These are phyloP conservation scores for Spongilla lacustris DNA, from an alignment of 37 sponge, comb jelly and placozoan genomes.

Conservation along the genomic window DNA sequence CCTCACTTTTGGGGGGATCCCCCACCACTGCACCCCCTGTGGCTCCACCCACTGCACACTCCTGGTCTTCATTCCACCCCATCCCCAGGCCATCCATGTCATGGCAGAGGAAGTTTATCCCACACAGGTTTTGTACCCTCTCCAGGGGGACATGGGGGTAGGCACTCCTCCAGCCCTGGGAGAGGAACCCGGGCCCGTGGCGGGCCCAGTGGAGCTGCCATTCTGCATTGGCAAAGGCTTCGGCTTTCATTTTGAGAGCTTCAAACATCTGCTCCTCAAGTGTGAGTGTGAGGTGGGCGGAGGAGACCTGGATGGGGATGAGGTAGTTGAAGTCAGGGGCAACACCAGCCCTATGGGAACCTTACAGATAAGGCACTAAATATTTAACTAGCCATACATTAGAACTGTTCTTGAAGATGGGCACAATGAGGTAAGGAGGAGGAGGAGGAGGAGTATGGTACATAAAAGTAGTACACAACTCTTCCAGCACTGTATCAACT, in stretches of 20 bases:
- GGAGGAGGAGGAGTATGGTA: too few species aligned
- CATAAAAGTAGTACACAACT: too few species aligned
- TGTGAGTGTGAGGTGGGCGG: neutral
- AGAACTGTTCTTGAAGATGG: too few species aligned
- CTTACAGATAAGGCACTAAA: too few species aligned
- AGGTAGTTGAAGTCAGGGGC: neutral
- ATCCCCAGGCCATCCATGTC: neutral
- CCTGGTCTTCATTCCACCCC: neutral
- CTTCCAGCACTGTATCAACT: too few species aligned
- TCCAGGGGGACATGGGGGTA: constrained; percentile 62
- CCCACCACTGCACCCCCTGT: neutral
- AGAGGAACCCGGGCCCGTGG: constrained; percentile 60
- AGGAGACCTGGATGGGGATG: neutral
- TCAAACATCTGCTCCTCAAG: constrained; percentile 11
- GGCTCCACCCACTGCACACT: neutral
- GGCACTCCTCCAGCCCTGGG: constrained; percentile 26
- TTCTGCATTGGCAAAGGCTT: constrained; percentile 49
- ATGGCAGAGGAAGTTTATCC: constrained; percentile 30
- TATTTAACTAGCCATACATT: too few species aligned
- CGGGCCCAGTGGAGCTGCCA: constrained; percentile 64
- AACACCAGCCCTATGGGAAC: too few species aligned
- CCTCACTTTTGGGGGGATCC: neutral
- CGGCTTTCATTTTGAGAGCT: constrained; percentile 60
- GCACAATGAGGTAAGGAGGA: too few species aligned
- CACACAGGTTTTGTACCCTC: constrained; percentile 31